phyloP scores from a whole-genome alignment of 2,888 invertebrate genomes.

The Hesperia comma region DNA sequence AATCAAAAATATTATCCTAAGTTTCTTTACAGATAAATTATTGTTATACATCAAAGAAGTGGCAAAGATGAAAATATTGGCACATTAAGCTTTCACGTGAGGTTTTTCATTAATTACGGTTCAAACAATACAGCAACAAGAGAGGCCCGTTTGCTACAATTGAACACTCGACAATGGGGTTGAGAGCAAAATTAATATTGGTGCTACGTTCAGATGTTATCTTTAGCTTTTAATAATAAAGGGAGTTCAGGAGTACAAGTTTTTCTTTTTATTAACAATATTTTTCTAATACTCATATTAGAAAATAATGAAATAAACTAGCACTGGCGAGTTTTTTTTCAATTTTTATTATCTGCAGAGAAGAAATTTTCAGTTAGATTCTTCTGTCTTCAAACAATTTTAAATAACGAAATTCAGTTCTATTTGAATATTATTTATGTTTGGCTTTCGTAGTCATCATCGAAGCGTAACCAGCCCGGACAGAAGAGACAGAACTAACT shows the following conservation, averaged over 20 bases:
- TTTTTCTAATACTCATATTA: slow-evolving; percentile 37
- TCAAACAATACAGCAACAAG: slow-evolving; percentile 57
- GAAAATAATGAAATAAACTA: slow-evolving; percentile 15
- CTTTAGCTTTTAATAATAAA: slow-evolving; percentile 58
- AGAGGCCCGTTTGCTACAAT: slow-evolving; percentile 48
- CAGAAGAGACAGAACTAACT: too few relatives aligned
- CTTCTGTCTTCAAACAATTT: too few relatives aligned
- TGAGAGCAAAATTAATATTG: slow-evolving; percentile 69
- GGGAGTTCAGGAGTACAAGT: slow-evolving; percentile 44
- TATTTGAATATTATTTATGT: too few relatives aligned
- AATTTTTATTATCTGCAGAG: too few relatives aligned
- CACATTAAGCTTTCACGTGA: slow-evolving; percentile 33
- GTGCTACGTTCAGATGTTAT: slow-evolving; percentile 57
- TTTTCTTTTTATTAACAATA: slow-evolving; percentile 44
- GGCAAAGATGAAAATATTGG: slow-evolving; percentile 1
- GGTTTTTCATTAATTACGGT: slow-evolving; percentile 61
- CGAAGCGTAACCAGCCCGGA: too few relatives aligned
- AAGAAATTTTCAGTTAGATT: too few relatives aligned
- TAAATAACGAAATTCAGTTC: too few relatives aligned
- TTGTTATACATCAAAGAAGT: neutral
- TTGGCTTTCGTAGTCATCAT: too few relatives aligned
- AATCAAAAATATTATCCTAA: too few relatives aligned
- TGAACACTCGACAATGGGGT: slow-evolving; percentile 50
- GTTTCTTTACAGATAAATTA: too few relatives aligned
- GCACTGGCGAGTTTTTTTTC: too few relatives aligned